These are phyloP conservation scores for Sula dactylatra DNA, from an alignment of 2,113 vertebrate species.

Conservation along the genomic window DNA sequence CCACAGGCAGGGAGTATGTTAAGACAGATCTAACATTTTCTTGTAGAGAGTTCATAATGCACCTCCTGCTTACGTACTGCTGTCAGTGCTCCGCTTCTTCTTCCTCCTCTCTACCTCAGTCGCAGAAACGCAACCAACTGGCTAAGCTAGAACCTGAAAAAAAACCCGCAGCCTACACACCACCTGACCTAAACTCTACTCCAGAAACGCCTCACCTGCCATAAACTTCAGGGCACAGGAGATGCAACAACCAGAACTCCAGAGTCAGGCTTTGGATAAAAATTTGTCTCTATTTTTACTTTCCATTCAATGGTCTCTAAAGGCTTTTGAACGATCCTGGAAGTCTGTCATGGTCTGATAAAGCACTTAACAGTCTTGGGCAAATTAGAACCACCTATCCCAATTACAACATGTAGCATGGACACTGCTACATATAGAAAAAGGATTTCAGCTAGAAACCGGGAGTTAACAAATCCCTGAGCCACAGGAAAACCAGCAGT, in stretches of 20 bases:
- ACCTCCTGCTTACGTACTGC: background rate
- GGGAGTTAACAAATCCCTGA: background rate
- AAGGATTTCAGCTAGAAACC: background rate
- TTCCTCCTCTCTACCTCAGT: background rate
- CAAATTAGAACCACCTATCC: background rate
- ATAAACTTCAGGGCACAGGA: background rate
- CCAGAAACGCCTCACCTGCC: background rate
- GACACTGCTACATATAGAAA: background rate
- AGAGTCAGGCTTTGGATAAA: background rate
- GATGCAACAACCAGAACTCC: background rate
- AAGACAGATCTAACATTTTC: background rate
- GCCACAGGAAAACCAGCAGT: background rate
- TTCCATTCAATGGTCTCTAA: background rate
- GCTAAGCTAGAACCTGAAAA: background rate
- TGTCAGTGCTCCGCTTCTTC: background rate
- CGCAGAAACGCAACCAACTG: background rate
- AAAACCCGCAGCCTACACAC: background rate
- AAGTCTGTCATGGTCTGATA: background rate
- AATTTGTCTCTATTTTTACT: background rate
- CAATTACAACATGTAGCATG: fast-evolving
- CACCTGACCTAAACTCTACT: background rate
- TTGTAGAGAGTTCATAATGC: background rate
- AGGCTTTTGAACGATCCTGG: background rate
- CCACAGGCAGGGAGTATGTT: background rate
- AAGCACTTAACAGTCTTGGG: background rate